These are phyloP conservation scores for Trachymyrmex septentrionalis DNA, from an alignment of 1,140 invertebrate genomes.

Conservation along the genomic window DNA sequence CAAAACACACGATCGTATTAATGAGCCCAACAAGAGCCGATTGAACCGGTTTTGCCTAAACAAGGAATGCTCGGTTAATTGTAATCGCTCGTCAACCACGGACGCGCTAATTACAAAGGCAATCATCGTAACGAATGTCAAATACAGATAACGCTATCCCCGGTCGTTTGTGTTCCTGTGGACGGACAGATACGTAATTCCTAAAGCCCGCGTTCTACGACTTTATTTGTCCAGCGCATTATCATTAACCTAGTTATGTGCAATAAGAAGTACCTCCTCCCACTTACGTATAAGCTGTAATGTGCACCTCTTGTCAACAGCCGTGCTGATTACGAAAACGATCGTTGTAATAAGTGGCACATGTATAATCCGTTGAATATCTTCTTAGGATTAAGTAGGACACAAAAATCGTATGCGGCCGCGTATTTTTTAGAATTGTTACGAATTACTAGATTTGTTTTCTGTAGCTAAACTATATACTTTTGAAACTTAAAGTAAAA, in stretches of 20 bases:
- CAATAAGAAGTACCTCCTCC: slow-evolving; percentile 48
- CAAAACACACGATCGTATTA: slow-evolving; percentile 69
- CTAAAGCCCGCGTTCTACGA: slow-evolving; percentile 38
- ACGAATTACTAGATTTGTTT: neutral
- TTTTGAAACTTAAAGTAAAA: too few relatives aligned
- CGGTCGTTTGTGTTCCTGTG: slow-evolving; percentile 53
- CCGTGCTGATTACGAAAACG: slow-evolving; percentile 28
- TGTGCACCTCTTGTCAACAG: slow-evolving; percentile 21
- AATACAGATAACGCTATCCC: slow-evolving; percentile 69
- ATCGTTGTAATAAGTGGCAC: slow-evolving; percentile 31
- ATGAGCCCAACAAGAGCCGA: slow-evolving; percentile 74
- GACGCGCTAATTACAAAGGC: slow-evolving; percentile 75
- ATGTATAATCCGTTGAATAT: neutral
- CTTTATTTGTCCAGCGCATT: slow-evolving; percentile 62
- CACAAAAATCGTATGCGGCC: neutral
- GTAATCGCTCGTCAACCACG: slow-evolving; percentile 73
- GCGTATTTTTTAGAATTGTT: neutral
- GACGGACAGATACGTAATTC: slow-evolving; percentile 55
- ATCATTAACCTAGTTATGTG: slow-evolving; percentile 54
- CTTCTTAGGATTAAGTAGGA: neutral
- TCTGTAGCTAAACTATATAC: too few relatives aligned
- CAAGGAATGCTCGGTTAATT: slow-evolving; percentile 76
- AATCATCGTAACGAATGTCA: slow-evolving; percentile 79
- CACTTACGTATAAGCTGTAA: slow-evolving; percentile 38
- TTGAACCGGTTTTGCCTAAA: slow-evolving; percentile 76